Conservation (phyloP, 2,113 vertebrate species). For the Cinclus mexicanus region DNA sequence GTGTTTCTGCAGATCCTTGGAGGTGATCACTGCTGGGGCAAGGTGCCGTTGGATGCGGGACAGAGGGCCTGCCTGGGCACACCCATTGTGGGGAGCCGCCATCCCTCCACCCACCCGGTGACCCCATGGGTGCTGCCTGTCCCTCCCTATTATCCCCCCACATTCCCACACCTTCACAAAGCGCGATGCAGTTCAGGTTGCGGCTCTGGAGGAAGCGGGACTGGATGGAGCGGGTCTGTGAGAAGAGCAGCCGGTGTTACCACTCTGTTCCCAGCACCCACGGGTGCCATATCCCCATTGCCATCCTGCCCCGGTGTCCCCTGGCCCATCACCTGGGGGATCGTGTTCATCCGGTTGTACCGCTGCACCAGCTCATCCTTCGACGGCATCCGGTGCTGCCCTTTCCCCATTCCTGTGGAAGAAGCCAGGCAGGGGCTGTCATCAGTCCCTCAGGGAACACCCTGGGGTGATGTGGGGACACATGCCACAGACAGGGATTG, state of each 20-base stretch:
- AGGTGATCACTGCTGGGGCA: slow-evolving; percentile 90
- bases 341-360: slow-evolving; percentile 98
- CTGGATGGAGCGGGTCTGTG: slow-evolving; percentile 93
- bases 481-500: neutral
- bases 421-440: neutral
- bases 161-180: slow-evolving; percentile 89
- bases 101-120: neutral
- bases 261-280: neutral
- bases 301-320: rapidly evolving
- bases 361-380: slow-evolving; percentile 98
- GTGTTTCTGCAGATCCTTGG: slow-evolving; percentile 98
- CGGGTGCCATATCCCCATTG: rapidly evolving
- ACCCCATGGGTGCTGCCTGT: neutral
- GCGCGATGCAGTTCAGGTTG: slow-evolving; percentile 98
- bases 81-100: neutral
- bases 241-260: neutral
- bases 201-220: slow-evolving; percentile 97
- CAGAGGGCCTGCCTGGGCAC: rapidly evolving
- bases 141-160: rapidly evolving
- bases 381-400: slow-evolving; percentile 98
- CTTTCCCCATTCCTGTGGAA: slow-evolving; percentile 95
- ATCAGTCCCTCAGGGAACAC: neutral
- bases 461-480: rapidly evolving
- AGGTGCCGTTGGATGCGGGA: neutral
- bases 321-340: slow-evolving; percentile 84